Conservation (phyloP, 2,888 invertebrate species). For the Drosophila suboccidentalis region DNA sequence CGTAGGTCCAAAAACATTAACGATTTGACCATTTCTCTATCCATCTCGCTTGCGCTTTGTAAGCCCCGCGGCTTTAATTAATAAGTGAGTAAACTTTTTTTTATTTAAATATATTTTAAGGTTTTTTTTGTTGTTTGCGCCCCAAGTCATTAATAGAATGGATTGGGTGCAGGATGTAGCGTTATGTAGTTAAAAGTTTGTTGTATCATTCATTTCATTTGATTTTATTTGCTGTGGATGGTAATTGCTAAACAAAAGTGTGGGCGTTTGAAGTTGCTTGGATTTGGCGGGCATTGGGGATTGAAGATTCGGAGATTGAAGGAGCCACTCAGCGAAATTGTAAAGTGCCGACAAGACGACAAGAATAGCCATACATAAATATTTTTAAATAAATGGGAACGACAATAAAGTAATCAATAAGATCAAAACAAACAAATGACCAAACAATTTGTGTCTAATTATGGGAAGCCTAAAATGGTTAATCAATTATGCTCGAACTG, state of each 20-base stretch:
- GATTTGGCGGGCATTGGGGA: constrained; percentile 1
- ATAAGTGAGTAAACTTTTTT: constrained; percentile 22
- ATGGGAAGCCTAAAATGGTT: constrained; percentile 15
- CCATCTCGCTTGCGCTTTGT: constrained; percentile 43
- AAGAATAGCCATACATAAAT: constrained; percentile 39
- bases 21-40: constrained; percentile 47
- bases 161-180: constrained; percentile 48
- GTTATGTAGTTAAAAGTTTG: constrained; percentile 29
- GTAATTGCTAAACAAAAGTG: constrained; percentile 28
- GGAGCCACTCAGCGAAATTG: constrained; percentile 33
- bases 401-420: constrained; percentile 48
- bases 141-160: constrained; percentile 40
- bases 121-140: neutral
- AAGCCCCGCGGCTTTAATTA: constrained; percentile 57
- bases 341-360: constrained; percentile 31
- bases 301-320: neutral
- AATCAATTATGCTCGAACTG: constrained; percentile 25
- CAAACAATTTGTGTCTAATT: constrained; percentile 30
- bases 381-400: constrained; percentile 43
- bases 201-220: constrained; percentile 35
- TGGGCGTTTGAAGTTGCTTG: neutral
- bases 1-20: constrained; percentile 30
- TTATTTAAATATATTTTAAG: constrained; percentile 6
- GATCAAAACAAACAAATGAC: constrained; percentile 43
- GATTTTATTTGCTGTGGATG: neutral